Evolutionary conservation across 2,888 invertebrate species (phyloP).

Genomic region (Drosophila maculinotata): DNA sequence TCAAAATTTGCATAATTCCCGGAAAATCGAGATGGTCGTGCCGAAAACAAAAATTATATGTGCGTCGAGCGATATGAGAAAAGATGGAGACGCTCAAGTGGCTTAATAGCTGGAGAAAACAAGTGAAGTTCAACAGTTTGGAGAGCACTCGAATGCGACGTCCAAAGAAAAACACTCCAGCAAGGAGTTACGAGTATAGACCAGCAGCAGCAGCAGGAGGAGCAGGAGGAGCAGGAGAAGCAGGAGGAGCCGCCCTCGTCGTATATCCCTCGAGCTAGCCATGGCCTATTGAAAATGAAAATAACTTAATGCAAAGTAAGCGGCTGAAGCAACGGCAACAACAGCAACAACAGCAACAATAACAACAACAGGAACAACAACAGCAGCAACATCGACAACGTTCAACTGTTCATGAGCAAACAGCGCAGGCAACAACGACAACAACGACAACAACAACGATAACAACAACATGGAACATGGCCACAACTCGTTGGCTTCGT

Average conservation of each 20-base stretch:
- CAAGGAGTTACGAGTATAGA: conserved; percentile 38
- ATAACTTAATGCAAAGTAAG: conserved; percentile 80
- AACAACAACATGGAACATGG: conserved; percentile 65
- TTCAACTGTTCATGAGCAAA: conserved; percentile 78
- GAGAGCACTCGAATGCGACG: conserved; percentile 72
- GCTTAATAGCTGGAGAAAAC: conserved; percentile 82
- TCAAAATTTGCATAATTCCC: conserved; percentile 78
- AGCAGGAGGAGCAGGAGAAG: not conserved
- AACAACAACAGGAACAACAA: conserved; percentile 11
- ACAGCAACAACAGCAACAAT: conserved; percentile 26
- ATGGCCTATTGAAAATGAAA: conserved; percentile 80
- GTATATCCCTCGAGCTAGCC: conserved; percentile 48
- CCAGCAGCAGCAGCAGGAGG: conserved; percentile 9
- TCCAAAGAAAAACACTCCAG: conserved; percentile 76
- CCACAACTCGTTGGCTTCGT: conserved; percentile 81
- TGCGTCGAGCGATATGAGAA: conserved; percentile 23
- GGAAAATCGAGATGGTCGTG: conserved; percentile 62
- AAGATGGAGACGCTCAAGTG: conserved; percentile 62
- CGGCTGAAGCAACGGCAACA: conserved; percentile 57
- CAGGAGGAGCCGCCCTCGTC: conserved; percentile 25
- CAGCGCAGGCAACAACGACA: conserved; percentile 49
- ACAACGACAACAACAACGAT: conserved; percentile 29
- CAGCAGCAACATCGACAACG: conserved; percentile 37
- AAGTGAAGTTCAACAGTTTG: conserved; percentile 81
- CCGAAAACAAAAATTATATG: conserved; percentile 35